phyloP scores from a whole-genome alignment of 2,113 vertebrate species.

The Tiliqua scincoides region DNA sequence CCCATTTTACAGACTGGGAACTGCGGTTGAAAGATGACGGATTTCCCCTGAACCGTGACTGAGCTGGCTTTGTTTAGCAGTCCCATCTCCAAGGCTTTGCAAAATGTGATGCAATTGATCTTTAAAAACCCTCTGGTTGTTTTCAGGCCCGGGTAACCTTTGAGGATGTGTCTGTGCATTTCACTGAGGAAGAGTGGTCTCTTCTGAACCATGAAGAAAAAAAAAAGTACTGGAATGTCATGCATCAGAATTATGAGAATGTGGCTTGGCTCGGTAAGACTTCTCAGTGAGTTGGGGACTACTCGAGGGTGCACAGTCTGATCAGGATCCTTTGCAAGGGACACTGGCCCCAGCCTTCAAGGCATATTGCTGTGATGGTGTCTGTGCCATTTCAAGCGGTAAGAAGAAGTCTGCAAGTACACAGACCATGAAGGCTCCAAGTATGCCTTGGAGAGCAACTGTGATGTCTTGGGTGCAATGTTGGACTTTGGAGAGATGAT shows the following conservation, averaged over 20 bases:
- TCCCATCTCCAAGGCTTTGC: neutral
- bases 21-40: neutral
- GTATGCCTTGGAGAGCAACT: neutral
- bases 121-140: neutral
- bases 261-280: conserved; percentile 18
- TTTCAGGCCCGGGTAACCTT: conserved; percentile 19
- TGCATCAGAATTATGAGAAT: conserved; percentile 23
- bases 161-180: conserved; percentile 17
- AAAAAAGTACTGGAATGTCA: conserved; percentile 9
- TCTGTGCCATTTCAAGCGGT: too few relatives aligned
- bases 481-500: neutral
- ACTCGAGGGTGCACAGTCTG: neutral
- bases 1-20: neutral
- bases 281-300: neutral
- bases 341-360: too few relatives aligned
- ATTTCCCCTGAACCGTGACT: neutral
- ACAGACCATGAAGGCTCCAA: neutral
- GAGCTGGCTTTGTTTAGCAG: neutral
- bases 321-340: too few relatives aligned
- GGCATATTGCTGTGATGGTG: neutral
- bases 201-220: neutral
- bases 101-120: neutral
- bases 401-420: too few relatives aligned
- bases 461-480: neutral
- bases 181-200: conserved; percentile 22